Base-by-base conservation (phyloP, 2,888 invertebrate species). In the Agrochola lychnidis region DNA sequence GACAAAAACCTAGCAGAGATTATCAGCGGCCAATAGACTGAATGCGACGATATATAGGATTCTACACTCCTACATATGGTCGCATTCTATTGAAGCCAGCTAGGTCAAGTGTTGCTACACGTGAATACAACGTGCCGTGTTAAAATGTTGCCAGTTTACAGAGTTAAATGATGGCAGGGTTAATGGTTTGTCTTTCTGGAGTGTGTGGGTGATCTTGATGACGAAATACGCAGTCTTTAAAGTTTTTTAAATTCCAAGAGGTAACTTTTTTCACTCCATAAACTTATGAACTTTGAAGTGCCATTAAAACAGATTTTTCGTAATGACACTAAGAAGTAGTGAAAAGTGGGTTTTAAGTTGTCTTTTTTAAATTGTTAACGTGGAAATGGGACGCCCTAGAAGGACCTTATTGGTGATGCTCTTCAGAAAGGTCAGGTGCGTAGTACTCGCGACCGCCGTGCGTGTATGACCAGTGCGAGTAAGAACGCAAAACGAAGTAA, bases 101-200 rank as follows among this genome's bases (percentile, higher is more conserved):
- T 42, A 56, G 83, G 83, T 83, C 83, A 83, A 83, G 83, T 83
- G 80, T 80, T 69, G 76, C 72, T 72, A 66, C 73, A 83, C 72
- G 51, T 83, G 84, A 83, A 83, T 74, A 73, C 42, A 66, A 66
- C 73, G 64, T 62, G 51, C 66, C 25, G 14, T 79, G 36, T 62
- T 76, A 66, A 74, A 76, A 76, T 79, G 63, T 76, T 63, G 48
- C 66, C 53, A 45, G 73, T 56, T 74, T 71, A 76, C 73, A 40
- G 12, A 67, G 72, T 51, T 76, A 40, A 73, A 73, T 63, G 14
- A 57, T 72, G 48, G n/a, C 36, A 6, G 25, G 4, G n/a, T 22
- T 19, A 64, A 30, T 70, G 12, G 22, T 30, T 42, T n/a, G 12
- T 30, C 5, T 56, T 51, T 51, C 16, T 42, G 19, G 42, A 42